These are phyloP conservation scores for Halictus rubicundus DNA, from an alignment of 1,140 invertebrate genomes.

Conservation along the genomic window DNA sequence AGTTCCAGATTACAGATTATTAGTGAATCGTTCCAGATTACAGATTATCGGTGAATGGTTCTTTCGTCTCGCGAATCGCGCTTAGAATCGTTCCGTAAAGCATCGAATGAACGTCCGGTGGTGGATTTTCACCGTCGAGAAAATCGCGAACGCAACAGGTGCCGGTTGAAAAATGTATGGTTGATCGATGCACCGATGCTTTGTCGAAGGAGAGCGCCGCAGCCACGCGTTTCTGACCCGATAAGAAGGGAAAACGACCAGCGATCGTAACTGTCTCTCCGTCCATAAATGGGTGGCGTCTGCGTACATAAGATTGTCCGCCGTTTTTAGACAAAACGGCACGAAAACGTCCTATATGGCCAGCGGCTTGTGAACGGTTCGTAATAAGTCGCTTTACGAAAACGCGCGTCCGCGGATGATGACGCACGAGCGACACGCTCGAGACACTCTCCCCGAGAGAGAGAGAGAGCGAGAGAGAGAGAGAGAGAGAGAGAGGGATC, in stretches of 20 bases:
- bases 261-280: neutral
- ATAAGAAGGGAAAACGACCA: conserved; percentile 43
- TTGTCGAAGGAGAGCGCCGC: conserved; percentile 19
- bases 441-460: neutral
- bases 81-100: no score
- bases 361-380: neutral
- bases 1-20: no score
- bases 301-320: conserved; percentile 9
- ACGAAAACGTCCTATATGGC: conserved; percentile 30
- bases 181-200: conserved; percentile 22
- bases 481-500: no score
- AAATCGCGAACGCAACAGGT: conserved; percentile 38
- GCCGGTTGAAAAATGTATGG: conserved; percentile 24
- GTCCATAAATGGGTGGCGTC: conserved; percentile 36
- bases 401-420: conserved; percentile 9
- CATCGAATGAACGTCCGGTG: no score
- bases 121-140: no score
- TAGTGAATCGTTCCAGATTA: no score
- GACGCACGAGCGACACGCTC: conserved; percentile 26
- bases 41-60: no score
- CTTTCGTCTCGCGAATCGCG: no score
- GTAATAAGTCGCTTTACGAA: conserved; percentile 20
- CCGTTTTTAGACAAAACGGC: conserved; percentile 38
- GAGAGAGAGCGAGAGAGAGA: no score
- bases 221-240: neutral